Percentiles rank a stretch among this genome's conserved stretches.
phyloP scores from a whole-genome alignment of 2,888 invertebrate species.

The Drosophila nr. perissopoda region DNA sequence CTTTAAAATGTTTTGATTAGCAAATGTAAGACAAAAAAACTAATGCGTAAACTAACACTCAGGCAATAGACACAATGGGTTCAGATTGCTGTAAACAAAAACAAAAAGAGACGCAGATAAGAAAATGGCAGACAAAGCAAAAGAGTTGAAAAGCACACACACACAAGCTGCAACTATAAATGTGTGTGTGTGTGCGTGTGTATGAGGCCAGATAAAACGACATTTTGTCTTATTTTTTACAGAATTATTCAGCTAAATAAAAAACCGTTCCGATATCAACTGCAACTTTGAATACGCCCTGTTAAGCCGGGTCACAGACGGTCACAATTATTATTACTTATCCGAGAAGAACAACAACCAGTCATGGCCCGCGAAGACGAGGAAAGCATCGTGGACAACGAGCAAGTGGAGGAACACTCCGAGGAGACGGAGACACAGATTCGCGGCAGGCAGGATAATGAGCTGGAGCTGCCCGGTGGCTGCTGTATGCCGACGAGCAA shows the following conservation, averaged over 20 bases:
- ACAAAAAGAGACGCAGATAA: constrained; percentile 47
- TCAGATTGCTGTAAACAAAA: constrained; percentile 61
- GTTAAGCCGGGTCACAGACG: constrained; percentile 27
- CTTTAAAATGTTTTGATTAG: constrained; percentile 62
- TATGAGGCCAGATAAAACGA: constrained; percentile 47
- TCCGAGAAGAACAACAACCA: constrained; percentile 41
- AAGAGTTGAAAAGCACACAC: constrained; percentile 62
- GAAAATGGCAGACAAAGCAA: constrained; percentile 66
- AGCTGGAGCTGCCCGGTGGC: constrained; percentile 72
- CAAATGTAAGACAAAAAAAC: constrained; percentile 27
- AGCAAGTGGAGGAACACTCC: constrained; percentile 40
- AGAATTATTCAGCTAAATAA: constrained; percentile 50
- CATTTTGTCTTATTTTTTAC: constrained; percentile 34
- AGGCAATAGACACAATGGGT: constrained; percentile 72
- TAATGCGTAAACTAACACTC: constrained; percentile 49
- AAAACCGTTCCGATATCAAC: constrained; percentile 46
- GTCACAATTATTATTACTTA: constrained; percentile 1
- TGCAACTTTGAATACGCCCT: constrained; percentile 42
- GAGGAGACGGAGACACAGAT: constrained; percentile 28
- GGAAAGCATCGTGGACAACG: constrained; percentile 66
- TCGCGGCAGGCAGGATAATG: constrained; percentile 81
- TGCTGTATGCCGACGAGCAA: constrained; percentile 90
- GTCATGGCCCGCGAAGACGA: constrained; percentile 71
- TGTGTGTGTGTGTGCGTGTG: constrained; percentile 2
- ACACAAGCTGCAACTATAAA: constrained; percentile 6